phyloP scores from a whole-genome alignment of 2,888 invertebrate genomes.

The Lumbricus terrestris region DNA sequence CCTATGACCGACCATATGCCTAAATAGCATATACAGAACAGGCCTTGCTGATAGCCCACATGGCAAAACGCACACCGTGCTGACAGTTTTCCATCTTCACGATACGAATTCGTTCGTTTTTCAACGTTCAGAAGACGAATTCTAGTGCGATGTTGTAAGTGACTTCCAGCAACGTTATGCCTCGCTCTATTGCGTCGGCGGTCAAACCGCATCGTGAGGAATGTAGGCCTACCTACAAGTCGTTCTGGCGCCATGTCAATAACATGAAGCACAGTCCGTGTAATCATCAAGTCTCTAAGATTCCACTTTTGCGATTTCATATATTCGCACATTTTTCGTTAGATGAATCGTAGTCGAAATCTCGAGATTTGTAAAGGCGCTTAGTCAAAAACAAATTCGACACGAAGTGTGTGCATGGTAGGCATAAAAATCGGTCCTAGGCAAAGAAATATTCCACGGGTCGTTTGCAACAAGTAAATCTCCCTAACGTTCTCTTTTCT shows the following conservation, averaged over 20 bases:
- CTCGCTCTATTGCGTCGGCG: not conserved
- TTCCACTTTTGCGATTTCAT: not conserved
- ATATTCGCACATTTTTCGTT: not conserved
- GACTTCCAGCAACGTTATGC: not conserved
- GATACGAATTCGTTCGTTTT: not conserved
- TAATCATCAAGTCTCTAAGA: not conserved
- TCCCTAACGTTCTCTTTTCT: not conserved
- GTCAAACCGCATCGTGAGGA: not conserved
- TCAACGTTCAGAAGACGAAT: not conserved
- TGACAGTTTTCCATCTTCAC: not conserved
- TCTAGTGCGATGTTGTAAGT: not conserved
- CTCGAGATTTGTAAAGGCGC: too few species aligned
- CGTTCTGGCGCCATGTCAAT: not conserved
- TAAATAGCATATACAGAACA: not conserved
- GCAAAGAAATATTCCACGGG: too few species aligned
- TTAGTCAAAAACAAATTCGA: too few species aligned
- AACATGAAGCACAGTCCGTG: not conserved
- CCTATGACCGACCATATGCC: not conserved
- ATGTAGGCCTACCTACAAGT: not conserved
- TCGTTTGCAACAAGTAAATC: too few species aligned
- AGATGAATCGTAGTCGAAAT: not conserved
- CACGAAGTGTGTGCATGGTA: too few species aligned
- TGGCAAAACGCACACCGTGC: not conserved
- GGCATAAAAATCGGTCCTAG: too few species aligned
- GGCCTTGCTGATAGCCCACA: not conserved